Percentiles rank a stretch among this genome's conserved stretches.
These are phyloP conservation scores for Neomonachus schauinslandi DNA, from an alignment of 2,113 vertebrate genomes.

Conservation along the genomic window DNA sequence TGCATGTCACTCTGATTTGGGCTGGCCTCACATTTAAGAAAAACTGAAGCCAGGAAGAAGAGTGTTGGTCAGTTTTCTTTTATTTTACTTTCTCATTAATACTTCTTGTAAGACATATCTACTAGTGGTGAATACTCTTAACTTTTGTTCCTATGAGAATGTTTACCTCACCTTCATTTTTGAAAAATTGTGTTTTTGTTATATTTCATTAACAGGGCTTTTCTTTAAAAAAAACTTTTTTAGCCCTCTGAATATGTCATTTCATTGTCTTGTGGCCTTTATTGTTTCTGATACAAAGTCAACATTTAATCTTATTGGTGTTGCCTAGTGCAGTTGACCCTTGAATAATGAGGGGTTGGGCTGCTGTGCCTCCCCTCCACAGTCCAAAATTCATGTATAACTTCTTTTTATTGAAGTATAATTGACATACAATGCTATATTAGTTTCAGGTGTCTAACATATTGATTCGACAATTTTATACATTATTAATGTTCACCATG, in stretches of 20 bases:
- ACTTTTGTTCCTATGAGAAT: background rate
- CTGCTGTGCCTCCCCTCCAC: background rate
- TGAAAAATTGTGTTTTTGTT: background rate
- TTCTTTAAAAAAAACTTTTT: background rate
- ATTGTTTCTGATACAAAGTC: background rate
- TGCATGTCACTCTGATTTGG: background rate
- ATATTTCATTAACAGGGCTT: background rate
- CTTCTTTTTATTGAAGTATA: background rate
- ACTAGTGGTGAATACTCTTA: background rate
- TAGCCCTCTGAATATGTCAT: background rate
- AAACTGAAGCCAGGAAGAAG: background rate
- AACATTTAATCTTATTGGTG: background rate
- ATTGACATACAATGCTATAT: background rate
- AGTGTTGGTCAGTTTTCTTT: background rate
- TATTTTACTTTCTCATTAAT: background rate
- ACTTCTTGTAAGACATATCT: background rate
- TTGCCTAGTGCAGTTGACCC: background rate
- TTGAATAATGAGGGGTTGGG: background rate
- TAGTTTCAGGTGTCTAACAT: background rate
- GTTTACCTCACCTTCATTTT: background rate
- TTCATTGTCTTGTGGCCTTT: background rate
- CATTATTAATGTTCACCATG: background rate
- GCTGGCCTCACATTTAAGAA: background rate
- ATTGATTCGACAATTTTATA: background rate
- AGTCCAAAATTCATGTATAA: background rate